Evolutionary conservation across 2,797 vertebrate species (phyloP), one percentile per base, ranked within the genome.

Genomic region (Loris lydekkerianus): DNA sequence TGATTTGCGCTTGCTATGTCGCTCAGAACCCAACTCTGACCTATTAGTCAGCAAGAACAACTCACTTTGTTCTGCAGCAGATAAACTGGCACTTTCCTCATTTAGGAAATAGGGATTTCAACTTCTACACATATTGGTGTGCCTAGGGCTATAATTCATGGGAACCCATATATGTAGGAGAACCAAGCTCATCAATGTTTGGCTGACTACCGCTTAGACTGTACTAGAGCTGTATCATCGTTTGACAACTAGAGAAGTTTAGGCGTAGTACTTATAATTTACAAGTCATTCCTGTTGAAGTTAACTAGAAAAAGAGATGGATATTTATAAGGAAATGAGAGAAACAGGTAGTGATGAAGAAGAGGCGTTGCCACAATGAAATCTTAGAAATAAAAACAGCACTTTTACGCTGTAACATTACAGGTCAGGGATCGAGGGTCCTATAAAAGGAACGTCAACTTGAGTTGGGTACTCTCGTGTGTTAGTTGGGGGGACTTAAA

Each of bases 311-410:
- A 93, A 89, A 69, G 27, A 78, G 10, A 18, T 81, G 1, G 34
- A 10, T 56, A 92, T 75, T 93, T 96, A 43, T 87, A 53, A 65
- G 27, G 10, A 60, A 92, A 89, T 77, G 29, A 87, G 65, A 81
- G 69, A 81, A 46, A 21, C 34, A 92, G 69, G 72, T 76, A 65
- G 56, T n/a, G 17, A n/a, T 61, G 31, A 60, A 20, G 10, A 40
- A 84, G 4, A 25, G 34, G 29, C 67, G 17, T 18, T 69, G 20
- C 40, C 49, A 6, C 20, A 46, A 60, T 17, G 14, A 78, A 89
- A 46, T 76, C n/a, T 85, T 75, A 63, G 56, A 77, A 96, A 37
- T 6, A 63, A 81, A 76, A 89, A 67, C 8, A 17, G 8, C 40
- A 56, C 10, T 78, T 91, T 86, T 78, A 80, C 40, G 4, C 27